These are phyloP conservation scores for Lordiphosa mommai DNA, from an alignment of 1,140 invertebrate species.

Conservation along the genomic window DNA sequence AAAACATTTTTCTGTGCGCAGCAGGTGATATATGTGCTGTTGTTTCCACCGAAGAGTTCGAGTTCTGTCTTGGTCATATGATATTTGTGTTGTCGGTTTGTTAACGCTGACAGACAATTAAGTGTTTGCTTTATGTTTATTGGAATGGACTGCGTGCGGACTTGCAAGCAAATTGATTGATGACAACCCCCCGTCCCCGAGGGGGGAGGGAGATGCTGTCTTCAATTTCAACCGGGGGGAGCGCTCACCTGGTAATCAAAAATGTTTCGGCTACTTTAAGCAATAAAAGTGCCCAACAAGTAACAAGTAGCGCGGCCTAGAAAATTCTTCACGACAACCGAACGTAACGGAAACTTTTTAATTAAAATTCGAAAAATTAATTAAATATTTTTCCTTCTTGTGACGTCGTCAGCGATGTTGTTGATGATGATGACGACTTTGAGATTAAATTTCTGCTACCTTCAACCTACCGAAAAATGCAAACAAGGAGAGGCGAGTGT, in stretches of 20 bases:
- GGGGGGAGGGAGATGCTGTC: neutral
- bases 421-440: conserved; percentile 71
- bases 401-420: conserved; percentile 37
- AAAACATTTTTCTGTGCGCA: conserved; percentile 70
- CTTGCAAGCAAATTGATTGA: conserved; percentile 66
- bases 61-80: conserved; percentile 50
- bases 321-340: conserved; percentile 30
- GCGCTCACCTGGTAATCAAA: conserved; percentile 42
- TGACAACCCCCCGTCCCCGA: conserved; percentile 49
- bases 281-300: conserved; percentile 47
- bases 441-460: conserved; percentile 69
- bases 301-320: conserved; percentile 31
- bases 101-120: conserved; percentile 77
- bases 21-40: conserved; percentile 70
- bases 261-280: conserved; percentile 51
- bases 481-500: conserved; percentile 47
- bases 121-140: conserved; percentile 77
- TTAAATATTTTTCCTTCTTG: conserved; percentile 72
- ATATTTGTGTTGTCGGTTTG: conserved; percentile 77
- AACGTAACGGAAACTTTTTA: conserved; percentile 74
- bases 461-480: conserved; percentile 69
- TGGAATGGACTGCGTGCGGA: conserved; percentile 68
- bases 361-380: conserved; percentile 78
- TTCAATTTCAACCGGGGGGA: neutral
- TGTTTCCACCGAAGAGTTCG: conserved; percentile 19